Conservation (phyloP, 1,140 invertebrate species). For the Dendrolimus punctatus region DNA sequence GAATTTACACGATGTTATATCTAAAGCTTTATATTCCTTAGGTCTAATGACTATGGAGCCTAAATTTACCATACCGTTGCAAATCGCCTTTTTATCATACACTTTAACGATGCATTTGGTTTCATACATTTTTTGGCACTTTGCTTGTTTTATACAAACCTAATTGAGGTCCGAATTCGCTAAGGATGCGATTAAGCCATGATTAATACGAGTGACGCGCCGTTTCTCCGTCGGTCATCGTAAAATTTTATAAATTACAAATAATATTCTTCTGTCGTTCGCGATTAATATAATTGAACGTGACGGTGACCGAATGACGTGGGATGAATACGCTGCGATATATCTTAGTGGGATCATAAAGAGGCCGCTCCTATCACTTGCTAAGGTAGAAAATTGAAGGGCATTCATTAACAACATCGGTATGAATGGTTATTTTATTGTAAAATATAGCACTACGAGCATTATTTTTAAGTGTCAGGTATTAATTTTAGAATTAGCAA, state of each 20-base stretch:
- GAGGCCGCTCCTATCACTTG: too few species aligned
- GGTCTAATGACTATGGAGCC: too few species aligned
- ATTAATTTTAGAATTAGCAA: too few species aligned
- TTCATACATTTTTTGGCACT: slow-evolving; percentile 40
- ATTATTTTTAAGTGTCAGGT: too few species aligned
- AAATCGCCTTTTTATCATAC: slow-evolving; percentile 32
- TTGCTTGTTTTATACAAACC: slow-evolving; percentile 46
- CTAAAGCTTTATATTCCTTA: too few species aligned
- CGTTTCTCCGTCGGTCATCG: slow-evolving; percentile 8
- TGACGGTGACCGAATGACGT: slow-evolving; percentile 37
- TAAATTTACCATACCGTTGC: slow-evolving; percentile 14
- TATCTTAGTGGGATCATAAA: slow-evolving; percentile 1
- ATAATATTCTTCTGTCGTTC: slow-evolving; percentile 33
- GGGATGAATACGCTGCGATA: slow-evolving; percentile 15
- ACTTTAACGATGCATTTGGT: slow-evolving; percentile 39
- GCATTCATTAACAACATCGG: too few species aligned
- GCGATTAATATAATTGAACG: slow-evolving; percentile 27
- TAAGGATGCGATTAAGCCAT: slow-evolving; percentile 60
- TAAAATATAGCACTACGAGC: too few species aligned
- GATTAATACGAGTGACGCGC: slow-evolving; percentile 47
- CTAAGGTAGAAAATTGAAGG: too few species aligned
- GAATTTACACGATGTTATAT: too few species aligned
- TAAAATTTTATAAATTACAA: slow-evolving; percentile 29
- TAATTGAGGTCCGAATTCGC: slow-evolving; percentile 59
- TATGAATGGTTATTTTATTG: too few species aligned